Percentiles rank a stretch among this genome's conserved stretches.
Conservation (phyloP, 2,888 invertebrate species). For the Drosophila cognata region DNA sequence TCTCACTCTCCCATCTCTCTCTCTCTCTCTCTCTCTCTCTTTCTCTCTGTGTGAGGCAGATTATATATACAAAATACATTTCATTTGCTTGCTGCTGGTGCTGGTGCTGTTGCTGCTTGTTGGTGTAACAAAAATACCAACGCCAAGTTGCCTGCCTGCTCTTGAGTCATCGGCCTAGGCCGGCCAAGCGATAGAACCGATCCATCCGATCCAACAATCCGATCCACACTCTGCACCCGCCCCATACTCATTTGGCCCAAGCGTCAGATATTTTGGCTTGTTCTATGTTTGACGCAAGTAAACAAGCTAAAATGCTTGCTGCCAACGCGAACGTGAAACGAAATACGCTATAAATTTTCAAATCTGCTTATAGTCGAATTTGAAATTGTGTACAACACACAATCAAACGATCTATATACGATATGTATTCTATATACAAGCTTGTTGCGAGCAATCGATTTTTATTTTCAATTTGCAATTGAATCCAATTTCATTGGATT, state of each 20-base stretch:
- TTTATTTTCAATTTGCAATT: neutral
- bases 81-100: constrained; percentile 44
- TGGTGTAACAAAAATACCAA: constrained; percentile 83
- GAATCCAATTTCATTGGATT: neutral
- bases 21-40: constrained; percentile 3
- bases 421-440: neutral
- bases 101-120: constrained; percentile 5
- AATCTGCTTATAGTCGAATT: constrained; percentile 24
- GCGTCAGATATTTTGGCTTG: constrained; percentile 54
- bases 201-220: constrained; percentile 17
- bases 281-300: constrained; percentile 79
- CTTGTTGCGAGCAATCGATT: neutral
- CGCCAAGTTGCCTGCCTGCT: constrained; percentile 72
- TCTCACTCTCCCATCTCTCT: constrained; percentile 1
- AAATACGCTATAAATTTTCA: constrained; percentile 73
- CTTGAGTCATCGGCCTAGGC: constrained; percentile 80
- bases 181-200: constrained; percentile 15
- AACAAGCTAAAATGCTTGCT: constrained; percentile 66
- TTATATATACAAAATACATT: constrained; percentile 73
- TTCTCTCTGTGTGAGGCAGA: constrained; percentile 61
- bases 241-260: constrained; percentile 14
- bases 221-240: constrained; percentile 2
- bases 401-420: constrained; percentile 21
- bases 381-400: constrained; percentile 21
- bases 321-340: constrained; percentile 63